Evolutionary conservation across 2,888 invertebrate species (phyloP), one percentile per base, ranked within the genome.

Genomic region (Erebia ligea): DNA sequence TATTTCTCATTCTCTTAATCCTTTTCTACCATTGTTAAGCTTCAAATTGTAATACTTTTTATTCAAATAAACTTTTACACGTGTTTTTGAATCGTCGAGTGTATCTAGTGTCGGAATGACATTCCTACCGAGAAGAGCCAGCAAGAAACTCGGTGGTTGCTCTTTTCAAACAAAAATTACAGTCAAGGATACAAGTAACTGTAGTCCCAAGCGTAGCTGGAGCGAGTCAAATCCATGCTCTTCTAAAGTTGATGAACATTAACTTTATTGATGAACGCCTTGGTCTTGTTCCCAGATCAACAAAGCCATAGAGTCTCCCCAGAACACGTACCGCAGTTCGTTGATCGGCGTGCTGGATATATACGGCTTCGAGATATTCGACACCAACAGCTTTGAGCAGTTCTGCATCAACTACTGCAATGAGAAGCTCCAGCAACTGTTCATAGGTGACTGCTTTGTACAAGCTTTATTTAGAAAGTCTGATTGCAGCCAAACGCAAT

Each of bases 371-470:
- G 99, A 99, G 94, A 98, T 99, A 78, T 99, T 99, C 88, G 98
- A 99, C 79, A 95, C 95, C 42, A 99, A 99, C 90, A 98, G 98
- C 92, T 99, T 99, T 90, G 99, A 99, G 88, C 99, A 99, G 92
- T 98, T 99, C 91, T 99, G 99, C 89, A 99, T 99, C 84, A 99
- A 99, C 92, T 99, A 99, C 91, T 99, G 99, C 86, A 99, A 99
- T 86, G 99, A 99, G 93, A 99, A 99, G 86, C 94, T 99, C 76
- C 99, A 99, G 86, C 99, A 99, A 88, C 94, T 99, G 50, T 99
- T 99, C 86, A 99, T 99, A 82, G 97, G 97, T 97, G 82, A 89
- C 92, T 67, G 17, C 40, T 8, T 19, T 76, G 99, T 99, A 86
- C 99, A 99, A 25, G 88, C 94, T 99, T 50, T 99, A 99, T 86